These are phyloP conservation scores for Castor canadensis DNA, from an alignment of 2,113 vertebrate genomes.

Conservation along the genomic window DNA sequence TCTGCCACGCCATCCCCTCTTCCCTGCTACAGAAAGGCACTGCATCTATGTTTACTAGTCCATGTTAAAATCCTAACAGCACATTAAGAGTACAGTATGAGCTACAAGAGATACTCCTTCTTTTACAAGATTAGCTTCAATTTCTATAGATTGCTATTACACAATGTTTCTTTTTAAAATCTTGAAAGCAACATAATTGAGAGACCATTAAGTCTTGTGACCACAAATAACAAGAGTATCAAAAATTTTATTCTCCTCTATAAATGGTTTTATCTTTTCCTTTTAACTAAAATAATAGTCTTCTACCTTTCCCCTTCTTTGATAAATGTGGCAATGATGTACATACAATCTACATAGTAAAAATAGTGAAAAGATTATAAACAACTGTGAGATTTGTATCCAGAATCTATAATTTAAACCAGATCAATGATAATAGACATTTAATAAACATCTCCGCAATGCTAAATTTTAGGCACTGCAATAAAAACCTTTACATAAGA, in stretches of 20 bases:
- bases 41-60: no score
- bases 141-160: background rate
- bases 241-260: slow-evolving; percentile 8
- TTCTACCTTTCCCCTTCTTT: background rate
- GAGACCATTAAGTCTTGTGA: background rate
- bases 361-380: background rate
- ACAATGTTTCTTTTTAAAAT: background rate
- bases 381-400: background rate
- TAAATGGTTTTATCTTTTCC: background rate
- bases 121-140: slow-evolving; percentile 17
- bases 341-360: background rate
- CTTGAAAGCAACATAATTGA: background rate
- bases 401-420: background rate
- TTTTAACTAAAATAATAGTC: background rate
- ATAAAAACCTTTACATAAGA: background rate
- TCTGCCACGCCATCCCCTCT: no score
- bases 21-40: no score
- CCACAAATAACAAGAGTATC: background rate
- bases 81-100: no score
- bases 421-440: background rate
- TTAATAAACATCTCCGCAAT: slow-evolving; percentile 7
- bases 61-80: no score
- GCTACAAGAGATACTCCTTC: no score
- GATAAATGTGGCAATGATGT: background rate
- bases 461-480: background rate